A percentile compares a stretch with the other conserved stretches of the same genome.
phyloP scores from a whole-genome alignment of 2,888 invertebrate genomes.

The Laspeyria flexula region DNA sequence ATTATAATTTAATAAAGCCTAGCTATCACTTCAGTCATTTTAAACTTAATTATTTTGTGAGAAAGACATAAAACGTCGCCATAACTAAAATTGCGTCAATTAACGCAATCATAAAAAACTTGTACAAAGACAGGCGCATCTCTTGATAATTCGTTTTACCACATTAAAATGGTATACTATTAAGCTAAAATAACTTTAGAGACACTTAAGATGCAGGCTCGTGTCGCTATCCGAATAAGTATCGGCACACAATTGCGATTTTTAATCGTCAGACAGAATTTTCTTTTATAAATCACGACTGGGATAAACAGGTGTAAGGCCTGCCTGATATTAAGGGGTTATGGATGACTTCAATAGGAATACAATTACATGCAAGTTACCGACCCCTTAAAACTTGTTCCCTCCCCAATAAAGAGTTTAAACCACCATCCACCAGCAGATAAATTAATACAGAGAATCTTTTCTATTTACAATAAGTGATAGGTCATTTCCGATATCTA shows the following conservation, averaged over 20 bases:
- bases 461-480: too few species aligned
- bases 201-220: slow-evolving; percentile 22
- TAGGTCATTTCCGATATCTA: too few species aligned
- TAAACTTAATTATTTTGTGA: slow-evolving; percentile 9
- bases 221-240: slow-evolving; percentile 8
- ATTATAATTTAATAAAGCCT: neutral
- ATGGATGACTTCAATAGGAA: too few species aligned
- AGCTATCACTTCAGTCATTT: neutral
- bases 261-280: slow-evolving; percentile 14
- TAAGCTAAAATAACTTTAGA: slow-evolving; percentile 23
- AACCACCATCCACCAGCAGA: too few species aligned
- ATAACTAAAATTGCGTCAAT: slow-evolving; percentile 21
- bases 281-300: neutral
- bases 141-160: slow-evolving; percentile 28
- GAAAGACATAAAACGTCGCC: slow-evolving; percentile 21
- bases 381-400: too few species aligned
- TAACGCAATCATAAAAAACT: slow-evolving; percentile 35
- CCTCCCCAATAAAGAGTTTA: too few species aligned
- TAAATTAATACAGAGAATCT: too few species aligned
- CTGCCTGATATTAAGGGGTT: too few species aligned
- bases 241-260: slow-evolving; percentile 6
- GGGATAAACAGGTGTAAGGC: too few species aligned
- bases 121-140: slow-evolving; percentile 18
- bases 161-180: slow-evolving; percentile 41
- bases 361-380: too few species aligned